Conservation (phyloP, 2,888 invertebrate genomes). For the Cheilosia urbana region DNA sequence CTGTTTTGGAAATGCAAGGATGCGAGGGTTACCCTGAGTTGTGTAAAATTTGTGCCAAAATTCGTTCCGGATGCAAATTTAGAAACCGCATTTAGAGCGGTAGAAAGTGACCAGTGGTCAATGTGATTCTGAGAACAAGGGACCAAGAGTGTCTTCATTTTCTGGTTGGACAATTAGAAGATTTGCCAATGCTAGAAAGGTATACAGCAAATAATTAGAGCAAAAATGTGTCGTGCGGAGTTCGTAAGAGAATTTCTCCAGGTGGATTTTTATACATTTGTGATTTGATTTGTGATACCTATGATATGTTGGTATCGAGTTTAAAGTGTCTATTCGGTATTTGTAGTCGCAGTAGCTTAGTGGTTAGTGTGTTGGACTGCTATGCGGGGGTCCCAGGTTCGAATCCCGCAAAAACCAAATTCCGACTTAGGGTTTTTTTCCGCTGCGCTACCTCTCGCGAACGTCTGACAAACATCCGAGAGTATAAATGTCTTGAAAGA, state of each 20-base stretch:
- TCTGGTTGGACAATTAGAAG: conserved; percentile 1
- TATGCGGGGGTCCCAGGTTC: too few relatives aligned
- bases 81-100: conserved; percentile 30
- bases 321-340: too few relatives aligned
- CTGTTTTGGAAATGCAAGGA: background rate
- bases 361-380: too few relatives aligned
- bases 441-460: too few relatives aligned
- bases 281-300: too few relatives aligned
- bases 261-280: background rate
- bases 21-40: background rate
- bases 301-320: too few relatives aligned
- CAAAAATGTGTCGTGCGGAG: background rate
- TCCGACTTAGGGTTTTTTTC: too few relatives aligned
- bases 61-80: conserved; percentile 43
- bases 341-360: too few relatives aligned
- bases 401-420: too few relatives aligned
- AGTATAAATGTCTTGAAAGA: too few relatives aligned
- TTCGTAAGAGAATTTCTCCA: background rate
- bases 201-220: conserved; percentile 37
- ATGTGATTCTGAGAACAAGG: conserved; percentile 40
- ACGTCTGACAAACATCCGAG: too few relatives aligned
- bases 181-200: background rate
- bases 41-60: conserved; percentile 24
- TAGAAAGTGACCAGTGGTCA: conserved; percentile 7
- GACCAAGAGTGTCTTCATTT: conserved; percentile 22